Conservation (phyloP, 1,140 invertebrate genomes). For the Heliconius himera region DNA sequence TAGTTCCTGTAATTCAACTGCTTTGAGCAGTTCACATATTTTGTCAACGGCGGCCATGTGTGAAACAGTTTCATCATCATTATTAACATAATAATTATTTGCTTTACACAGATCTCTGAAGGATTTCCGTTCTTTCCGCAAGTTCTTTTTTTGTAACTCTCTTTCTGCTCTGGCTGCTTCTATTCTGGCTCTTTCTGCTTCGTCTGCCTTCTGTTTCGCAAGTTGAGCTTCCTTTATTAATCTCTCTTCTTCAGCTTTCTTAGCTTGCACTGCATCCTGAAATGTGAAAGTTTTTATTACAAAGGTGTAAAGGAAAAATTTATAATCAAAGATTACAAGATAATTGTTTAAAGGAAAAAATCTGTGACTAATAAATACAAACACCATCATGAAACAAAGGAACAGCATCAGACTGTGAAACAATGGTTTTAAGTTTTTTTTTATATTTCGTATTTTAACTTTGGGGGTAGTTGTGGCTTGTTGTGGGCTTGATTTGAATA, state of each 20-base stretch:
- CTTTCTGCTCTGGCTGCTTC: conserved; percentile 94
- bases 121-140: conserved; percentile 93
- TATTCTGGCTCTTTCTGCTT: conserved; percentile 89
- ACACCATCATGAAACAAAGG: no score
- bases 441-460: no score
- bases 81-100: conserved; percentile 92
- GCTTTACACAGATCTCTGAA: conserved; percentile 92
- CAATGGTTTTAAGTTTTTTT: no score
- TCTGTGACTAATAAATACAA: no score
- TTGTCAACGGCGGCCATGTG: conserved; percentile 95
- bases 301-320: background rate
- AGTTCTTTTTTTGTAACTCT: conserved; percentile 90
- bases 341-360: no score
- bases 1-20: conserved; percentile 88
- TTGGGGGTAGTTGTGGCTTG: no score
- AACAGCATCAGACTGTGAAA: no score
- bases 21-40: conserved; percentile 91
- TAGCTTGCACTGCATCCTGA: conserved; percentile 91
- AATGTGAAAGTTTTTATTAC: conserved; percentile 38
- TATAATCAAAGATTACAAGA: no score
- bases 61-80: conserved; percentile 88
- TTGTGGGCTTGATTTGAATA: no score
- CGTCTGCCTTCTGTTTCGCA: conserved; percentile 92
- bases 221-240: conserved; percentile 86
- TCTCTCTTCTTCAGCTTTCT: conserved; percentile 92